phyloP scores from a whole-genome alignment of 2,797 vertebrate genomes.

The Hydrocynus forskahlii region DNA sequence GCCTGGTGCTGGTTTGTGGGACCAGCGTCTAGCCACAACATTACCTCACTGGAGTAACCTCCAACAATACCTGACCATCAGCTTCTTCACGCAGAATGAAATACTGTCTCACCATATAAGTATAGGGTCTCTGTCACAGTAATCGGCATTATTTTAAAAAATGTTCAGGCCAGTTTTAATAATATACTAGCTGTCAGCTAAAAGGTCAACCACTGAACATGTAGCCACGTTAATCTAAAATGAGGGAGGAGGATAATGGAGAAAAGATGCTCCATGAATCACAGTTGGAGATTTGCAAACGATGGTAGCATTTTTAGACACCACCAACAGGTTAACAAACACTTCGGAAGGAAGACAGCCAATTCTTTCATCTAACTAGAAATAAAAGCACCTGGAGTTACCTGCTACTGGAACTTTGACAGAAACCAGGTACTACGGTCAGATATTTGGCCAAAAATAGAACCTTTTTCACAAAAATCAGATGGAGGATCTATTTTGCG shows the following conservation, averaged over 20 bases:
- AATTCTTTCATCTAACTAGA: no score
- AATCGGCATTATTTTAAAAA: neutral
- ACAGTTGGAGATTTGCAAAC: no score
- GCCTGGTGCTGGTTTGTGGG: conserved; percentile 44
- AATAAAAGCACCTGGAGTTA: no score
- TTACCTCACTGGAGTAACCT: conserved; percentile 44
- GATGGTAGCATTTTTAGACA: no score
- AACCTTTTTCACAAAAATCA: no score
- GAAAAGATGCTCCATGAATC: no score
- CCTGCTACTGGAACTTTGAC: no score
- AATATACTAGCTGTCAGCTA: neutral
- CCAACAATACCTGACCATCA: conserved; percentile 44
- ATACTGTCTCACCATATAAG: conserved; percentile 34
- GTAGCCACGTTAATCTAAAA: neutral
- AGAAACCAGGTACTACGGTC: no score
- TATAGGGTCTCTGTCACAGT: neutral
- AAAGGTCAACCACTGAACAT: neutral
- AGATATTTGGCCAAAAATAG: no score
- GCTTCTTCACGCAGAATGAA: conserved; percentile 21
- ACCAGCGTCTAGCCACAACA: conserved; percentile 52
- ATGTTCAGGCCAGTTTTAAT: neutral
- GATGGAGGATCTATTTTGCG: no score
- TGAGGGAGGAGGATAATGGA: neutral
- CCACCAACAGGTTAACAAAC: no score
- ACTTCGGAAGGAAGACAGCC: no score